Evolutionary conservation across 2,888 invertebrate species (phyloP), one percentile per base, ranked within the genome.

Genomic region (Byasa hedistus): DNA sequence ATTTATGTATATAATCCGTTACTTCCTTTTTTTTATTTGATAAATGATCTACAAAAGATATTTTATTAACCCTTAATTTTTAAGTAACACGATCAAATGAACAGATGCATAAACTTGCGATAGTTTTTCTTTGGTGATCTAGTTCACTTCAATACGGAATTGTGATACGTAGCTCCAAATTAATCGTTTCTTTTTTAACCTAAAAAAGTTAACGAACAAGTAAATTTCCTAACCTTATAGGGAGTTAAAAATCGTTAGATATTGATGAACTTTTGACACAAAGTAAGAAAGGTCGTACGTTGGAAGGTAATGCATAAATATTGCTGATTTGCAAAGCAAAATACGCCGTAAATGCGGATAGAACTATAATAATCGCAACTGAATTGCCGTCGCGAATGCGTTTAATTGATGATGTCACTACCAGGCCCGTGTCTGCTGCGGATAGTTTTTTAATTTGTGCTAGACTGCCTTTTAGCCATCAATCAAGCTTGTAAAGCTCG

Each of bases 401-500:
- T 70, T 69, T 69, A 72, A 72, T 73, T 73, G 71, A 73, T 68
- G 72, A 70, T 69, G 69, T 69, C 68, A 70, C 70, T 68, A 65
- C 52, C 65, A 39, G 51, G 57, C 57, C 63, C 64, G 48, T 70
- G 68, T 69, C 64, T 64, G 68, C 64, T 64, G 69, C 61, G 68
- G 65, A 72, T 70, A 71, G 69, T 75, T 75, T 75, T 75, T 75
- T 73, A 73, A 74, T 73, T 73, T 73, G 71, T 71, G 70, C 71
- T 61, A 70, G 72, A 71, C 71, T 68, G 73, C 73, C 73, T 75
- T 76, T 75, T 71, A 75, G 59, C 75, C 71, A 75, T 76, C 76
- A 76, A 76, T 76, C 76, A 75, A 75, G 70, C 71, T 65, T 74
- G 75, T 76, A 75, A n/a, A 68, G 64, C 67, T 68, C 67, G 71